Evolutionary conservation across 2,113 vertebrate species (phyloP).

Genomic region (Ameiurus melas): DNA sequence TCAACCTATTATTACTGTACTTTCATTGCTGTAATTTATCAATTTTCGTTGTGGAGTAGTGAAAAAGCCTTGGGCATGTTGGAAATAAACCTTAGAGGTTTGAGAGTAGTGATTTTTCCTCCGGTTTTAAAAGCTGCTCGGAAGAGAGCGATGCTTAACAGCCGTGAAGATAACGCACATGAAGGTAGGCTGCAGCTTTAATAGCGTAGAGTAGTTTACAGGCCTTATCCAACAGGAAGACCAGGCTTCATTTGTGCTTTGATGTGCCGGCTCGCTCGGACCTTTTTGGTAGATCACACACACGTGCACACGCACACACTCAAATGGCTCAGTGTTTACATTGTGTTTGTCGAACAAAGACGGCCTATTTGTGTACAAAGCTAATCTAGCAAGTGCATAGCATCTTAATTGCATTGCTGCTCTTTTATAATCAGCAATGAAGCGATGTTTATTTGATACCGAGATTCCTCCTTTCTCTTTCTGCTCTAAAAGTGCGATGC

Average conservation of each 20-base stretch:
- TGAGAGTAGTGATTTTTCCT: slow-evolving; percentile 30
- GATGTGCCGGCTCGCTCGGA: slow-evolving; percentile 63
- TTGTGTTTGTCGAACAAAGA: slow-evolving; percentile 26
- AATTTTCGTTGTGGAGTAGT: not conserved
- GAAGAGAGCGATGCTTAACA: slow-evolving; percentile 61
- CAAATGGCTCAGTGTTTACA: slow-evolving; percentile 15
- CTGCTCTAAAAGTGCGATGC: slow-evolving; percentile 43
- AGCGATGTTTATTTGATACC: slow-evolving; percentile 35
- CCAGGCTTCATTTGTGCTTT: slow-evolving; percentile 62
- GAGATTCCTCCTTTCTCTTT: slow-evolving; percentile 26
- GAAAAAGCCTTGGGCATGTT: slow-evolving; percentile 23
- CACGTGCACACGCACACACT: slow-evolving; percentile 15
- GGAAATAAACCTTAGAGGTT: slow-evolving; percentile 36
- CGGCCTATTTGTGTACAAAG: slow-evolving; percentile 28
- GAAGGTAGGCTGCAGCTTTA: slow-evolving; percentile 60
- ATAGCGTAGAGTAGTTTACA: slow-evolving; percentile 65
- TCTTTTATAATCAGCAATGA: slow-evolving; percentile 29
- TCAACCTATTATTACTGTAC: slow-evolving; percentile 5
- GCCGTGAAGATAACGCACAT: slow-evolving; percentile 64
- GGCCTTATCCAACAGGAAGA: slow-evolving; percentile 57
- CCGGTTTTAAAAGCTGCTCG: slow-evolving; percentile 28
- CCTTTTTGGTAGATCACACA: slow-evolving; percentile 57
- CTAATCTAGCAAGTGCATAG: slow-evolving; percentile 30
- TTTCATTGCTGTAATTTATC: slow-evolving; percentile 8
- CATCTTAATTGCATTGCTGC: slow-evolving; percentile 45